Base-by-base conservation (phyloP, 2,797 vertebrate genomes). In the Ptychadena robeensis region DNA sequence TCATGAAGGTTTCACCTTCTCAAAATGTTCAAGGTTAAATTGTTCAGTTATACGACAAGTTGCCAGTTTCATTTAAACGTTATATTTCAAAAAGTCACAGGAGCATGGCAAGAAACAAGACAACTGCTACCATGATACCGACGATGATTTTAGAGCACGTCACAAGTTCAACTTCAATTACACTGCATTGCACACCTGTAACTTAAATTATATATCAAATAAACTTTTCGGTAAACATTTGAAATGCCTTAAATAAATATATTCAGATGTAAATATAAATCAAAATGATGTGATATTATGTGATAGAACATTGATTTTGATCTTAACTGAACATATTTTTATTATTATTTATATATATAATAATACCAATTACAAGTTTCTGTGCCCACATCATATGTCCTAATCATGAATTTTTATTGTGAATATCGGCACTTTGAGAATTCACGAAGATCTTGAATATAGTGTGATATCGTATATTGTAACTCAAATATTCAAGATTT, bases 101-200 rank as follows among this genome's bases (percentile, higher is more conserved):
- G 64, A 84, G 76, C 82, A 84, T 84, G 65, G 44, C 61, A 79
- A 73, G 82, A 79, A n/a, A 84, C 76, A 84, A 73, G 82, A 68
- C 63, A 73, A 59, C 70, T 22, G 69, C 34, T 63, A 79, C 48
- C 44, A 69, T 34, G 64, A 79, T 69, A 74, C 12, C 61, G 48
- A 38, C 32, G 63, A 48, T 73, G 35, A 71, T 53, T 74, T n/a
- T 14, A 15, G 31, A 73, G n/a, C 57, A 84, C 69, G 32, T 73
- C 28, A 73, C 22, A 73, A 34, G 40, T 25, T 59, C 44, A 74
- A 9, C 68, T 61, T 78, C 69, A 77, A 82, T 79, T 83, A 83
- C n/a, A 72, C 27, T 37, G 44, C 40, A 28, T 28, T 65, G 38
- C 14, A 38, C n/a, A 34, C 68, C 28, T 81, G n/a, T n/a, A 73